phyloP scores from a whole-genome alignment of 2,888 invertebrate genomes.

The Diarsia brunnea region DNA sequence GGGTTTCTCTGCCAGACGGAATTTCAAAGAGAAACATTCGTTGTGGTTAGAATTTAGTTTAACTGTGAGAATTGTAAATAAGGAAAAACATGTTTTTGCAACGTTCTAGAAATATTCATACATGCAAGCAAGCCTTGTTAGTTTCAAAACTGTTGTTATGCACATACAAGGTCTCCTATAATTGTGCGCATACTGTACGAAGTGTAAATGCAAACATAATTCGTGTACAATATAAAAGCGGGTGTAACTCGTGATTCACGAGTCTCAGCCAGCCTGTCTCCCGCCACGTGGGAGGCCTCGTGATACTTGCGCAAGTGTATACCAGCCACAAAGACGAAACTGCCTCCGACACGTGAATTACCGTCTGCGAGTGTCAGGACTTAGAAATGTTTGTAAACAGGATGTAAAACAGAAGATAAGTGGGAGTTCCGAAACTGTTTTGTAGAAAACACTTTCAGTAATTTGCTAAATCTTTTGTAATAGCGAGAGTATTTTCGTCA shows the following conservation, averaged over 20 bases:
- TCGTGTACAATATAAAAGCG: conserved; percentile 43
- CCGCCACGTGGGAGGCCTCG: conserved; percentile 73
- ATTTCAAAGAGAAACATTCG: conserved; percentile 37
- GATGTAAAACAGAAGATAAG: background rate
- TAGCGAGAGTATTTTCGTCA: background rate
- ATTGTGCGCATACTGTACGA: conserved; percentile 27
- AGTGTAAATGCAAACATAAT: conserved; percentile 45
- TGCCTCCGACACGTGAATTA: conserved; percentile 47
- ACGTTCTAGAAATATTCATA: background rate
- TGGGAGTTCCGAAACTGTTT: background rate
- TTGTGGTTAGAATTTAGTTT: conserved; percentile 32
- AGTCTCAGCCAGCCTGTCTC: conserved; percentile 65
- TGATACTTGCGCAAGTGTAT: conserved; percentile 66
- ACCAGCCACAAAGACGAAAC: conserved; percentile 39
- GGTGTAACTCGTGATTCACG: conserved; percentile 65
- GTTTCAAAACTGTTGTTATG: conserved; percentile 18
- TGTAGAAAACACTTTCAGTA: background rate
- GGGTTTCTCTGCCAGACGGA: conserved; percentile 32
- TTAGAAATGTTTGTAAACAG: conserved; percentile 23
- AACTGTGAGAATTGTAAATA: conserved; percentile 17
- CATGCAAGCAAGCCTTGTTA: conserved; percentile 1
- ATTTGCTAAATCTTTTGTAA: conserved; percentile 1
- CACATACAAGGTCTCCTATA: conserved; percentile 28
- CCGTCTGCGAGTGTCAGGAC: conserved; percentile 9
- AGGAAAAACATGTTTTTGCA: conserved; percentile 13